Evolutionary conservation across 1,140 invertebrate genomes (phyloP).

Genomic region (Brevipalpus yothersi): DNA sequence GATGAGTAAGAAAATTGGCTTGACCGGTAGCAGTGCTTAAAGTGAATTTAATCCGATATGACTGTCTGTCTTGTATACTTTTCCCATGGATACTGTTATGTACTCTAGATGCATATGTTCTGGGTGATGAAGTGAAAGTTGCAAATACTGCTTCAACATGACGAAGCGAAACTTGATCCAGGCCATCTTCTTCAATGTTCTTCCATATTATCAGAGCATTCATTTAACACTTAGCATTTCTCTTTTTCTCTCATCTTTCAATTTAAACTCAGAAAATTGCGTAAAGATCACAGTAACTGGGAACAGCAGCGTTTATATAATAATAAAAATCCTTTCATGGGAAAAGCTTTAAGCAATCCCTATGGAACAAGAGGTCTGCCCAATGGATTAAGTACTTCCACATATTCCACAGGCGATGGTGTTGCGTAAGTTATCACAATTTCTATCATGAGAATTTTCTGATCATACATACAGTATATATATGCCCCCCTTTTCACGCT

Average conservation of each 20-base stretch:
- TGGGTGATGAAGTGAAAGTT: background rate
- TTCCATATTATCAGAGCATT: background rate
- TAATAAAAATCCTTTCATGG: constrained; percentile 16
- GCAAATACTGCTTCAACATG: background rate
- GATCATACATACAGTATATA: background rate
- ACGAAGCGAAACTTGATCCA: background rate
- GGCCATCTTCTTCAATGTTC: background rate
- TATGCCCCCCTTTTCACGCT: too few species aligned
- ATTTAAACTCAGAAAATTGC: constrained; percentile 11
- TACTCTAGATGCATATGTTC: too few species aligned
- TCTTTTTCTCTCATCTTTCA: background rate
- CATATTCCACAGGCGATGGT: constrained; percentile 13
- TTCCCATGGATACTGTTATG: too few species aligned
- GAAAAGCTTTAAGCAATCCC: constrained; percentile 12
- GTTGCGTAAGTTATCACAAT: constrained; percentile 3
- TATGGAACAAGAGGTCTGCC: constrained; percentile 13
- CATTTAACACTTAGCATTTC: background rate
- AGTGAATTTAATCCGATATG: too few species aligned
- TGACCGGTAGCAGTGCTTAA: too few species aligned
- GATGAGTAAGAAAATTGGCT: too few species aligned
- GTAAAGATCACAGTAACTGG: constrained; percentile 14
- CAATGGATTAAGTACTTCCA: constrained; percentile 12
- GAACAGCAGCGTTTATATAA: constrained; percentile 15
- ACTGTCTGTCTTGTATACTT: too few species aligned
- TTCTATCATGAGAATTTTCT: background rate